Evolutionary conservation across 2,888 invertebrate species (phyloP), one percentile per base, ranked within the genome.

Genomic region (Anorthoa munda): DNA sequence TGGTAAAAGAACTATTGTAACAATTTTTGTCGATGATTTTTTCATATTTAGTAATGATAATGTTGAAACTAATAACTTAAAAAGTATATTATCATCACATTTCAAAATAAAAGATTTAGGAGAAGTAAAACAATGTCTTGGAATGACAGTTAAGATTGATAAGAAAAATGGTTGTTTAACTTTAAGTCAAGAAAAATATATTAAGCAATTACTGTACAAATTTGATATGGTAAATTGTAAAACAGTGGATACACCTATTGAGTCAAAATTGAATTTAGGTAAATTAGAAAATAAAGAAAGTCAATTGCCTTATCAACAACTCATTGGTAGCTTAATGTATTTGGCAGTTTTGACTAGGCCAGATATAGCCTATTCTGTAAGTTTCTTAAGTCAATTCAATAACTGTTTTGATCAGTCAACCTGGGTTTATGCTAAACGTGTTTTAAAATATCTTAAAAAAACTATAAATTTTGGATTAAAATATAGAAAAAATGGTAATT

Each of bases 301-400:
- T n/a, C n/a, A n/a, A n/a, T n/a, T 67, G n/a, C 59, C 67, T 1
- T 69, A 69, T 17, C 61, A 69, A 23, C 45, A 17, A 31, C 15
- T 69, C 0, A 67, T 67, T 4, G 67, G 67, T 0, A 39, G 59
- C 21, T 15, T 61, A 1, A 69, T 61, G 69, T 69, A 69, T 17
- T n/a, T 69, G 12, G 60, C 60, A 5, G 60, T 68, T 45, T 12
- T 68, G 11, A 45, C 68, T 17, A 21, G 68, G 2, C 68, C 68
- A 7, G 68, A 68, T 11, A n/a, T 61, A 1, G 0, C 51, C 2
- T 66, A 56, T 66, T 26, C 4, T 17, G 2, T 61, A 18, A 50
- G 67, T 9, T 59, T 26, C 13, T 23, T 66, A 0, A 66, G 66
- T 12, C 66, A 66, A 4, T 66, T 67, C 21, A 67, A 66, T 21